These are phyloP conservation scores for Coregonus ussuriensis DNA, from an alignment of 2,797 vertebrate species.

Conservation along the genomic window DNA sequence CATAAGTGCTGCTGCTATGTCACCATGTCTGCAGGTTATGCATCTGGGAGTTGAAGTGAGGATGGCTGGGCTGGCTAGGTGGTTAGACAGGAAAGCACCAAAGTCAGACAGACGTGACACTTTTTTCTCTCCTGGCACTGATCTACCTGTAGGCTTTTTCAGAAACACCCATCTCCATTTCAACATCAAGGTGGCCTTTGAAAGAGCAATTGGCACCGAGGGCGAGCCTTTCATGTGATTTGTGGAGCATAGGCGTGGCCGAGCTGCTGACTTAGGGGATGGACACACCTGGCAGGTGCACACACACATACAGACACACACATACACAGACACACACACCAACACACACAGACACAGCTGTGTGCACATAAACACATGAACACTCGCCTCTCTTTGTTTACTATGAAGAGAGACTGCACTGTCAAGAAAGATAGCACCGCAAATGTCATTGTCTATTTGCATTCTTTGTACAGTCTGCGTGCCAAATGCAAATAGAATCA, in stretches of 20 bases:
- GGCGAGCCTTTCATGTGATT: slow-evolving; percentile 75
- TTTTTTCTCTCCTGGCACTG: slow-evolving; percentile 48
- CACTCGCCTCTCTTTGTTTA: slow-evolving; percentile 65
- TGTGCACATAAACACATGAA: slow-evolving; percentile 25
- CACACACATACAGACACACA: slow-evolving; percentile 25
- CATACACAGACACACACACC: slow-evolving; percentile 49
- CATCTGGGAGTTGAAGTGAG: slow-evolving; percentile 28
- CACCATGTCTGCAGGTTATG: slow-evolving; percentile 42
- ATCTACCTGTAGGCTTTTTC: slow-evolving; percentile 71
- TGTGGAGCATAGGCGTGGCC: slow-evolving; percentile 74
- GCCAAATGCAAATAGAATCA: slow-evolving; percentile 14
- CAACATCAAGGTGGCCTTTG: slow-evolving; percentile 78
- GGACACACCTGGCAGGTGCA: slow-evolving; percentile 80
- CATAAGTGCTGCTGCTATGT: not conserved
- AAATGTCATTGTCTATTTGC: slow-evolving; percentile 79
- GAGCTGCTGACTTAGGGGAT: slow-evolving; percentile 64
- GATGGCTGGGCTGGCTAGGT: slow-evolving; percentile 23
- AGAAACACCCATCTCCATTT: slow-evolving; percentile 75
- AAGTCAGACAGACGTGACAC: slow-evolving; percentile 57
- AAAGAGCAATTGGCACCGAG: slow-evolving; percentile 68
- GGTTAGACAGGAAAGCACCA: slow-evolving; percentile 63
- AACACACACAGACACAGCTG: slow-evolving; percentile 12
- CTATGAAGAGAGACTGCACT: slow-evolving; percentile 68
- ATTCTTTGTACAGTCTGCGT: slow-evolving; percentile 78
- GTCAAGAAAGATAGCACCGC: slow-evolving; percentile 71